Base-by-base conservation (phyloP, 2,797 vertebrate genomes). In the Lithobates pipiens region DNA sequence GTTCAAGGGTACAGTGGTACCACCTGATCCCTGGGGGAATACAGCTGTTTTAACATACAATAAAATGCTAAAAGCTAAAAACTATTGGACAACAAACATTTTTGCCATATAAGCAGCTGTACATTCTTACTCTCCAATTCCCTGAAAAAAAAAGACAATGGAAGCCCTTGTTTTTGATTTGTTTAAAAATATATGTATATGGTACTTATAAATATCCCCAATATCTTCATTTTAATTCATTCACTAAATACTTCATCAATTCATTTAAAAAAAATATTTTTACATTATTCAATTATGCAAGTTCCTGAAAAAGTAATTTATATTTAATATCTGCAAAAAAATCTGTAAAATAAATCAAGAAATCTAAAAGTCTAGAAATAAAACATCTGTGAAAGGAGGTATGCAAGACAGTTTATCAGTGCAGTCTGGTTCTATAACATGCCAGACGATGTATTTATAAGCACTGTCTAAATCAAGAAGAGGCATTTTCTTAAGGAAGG, bases 301-400 rank as follows among this genome's bases (percentile, higher is more conserved):
- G 70, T 42, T 73, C 39, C 71, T 46, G 71, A n/a, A 15, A 73
- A 73, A 73, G 36, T 73, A 3, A 46, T 73, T 46, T 46, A 44
- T 27, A 46, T 73, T 44, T 44, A 73, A 44, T 73, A 46, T 21
- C 39, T 44, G n/a, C 39, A 71, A 39, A 71, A 34, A 21, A 71
- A 71, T 73, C 71, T 73, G 71, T 39, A 39, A 71, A 71, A 71
- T 71, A 71, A 34, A 71, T 71, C 25, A 36, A n/a, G 68, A 29
- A 65, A 10, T 8, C 65, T 67, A 27, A 67, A 25, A 25, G 27
- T 67, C 65, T 11, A 46, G n/a, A 73, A 73, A 73, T 44, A n/a
- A 73, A 73, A 44, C 71, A 73, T 73, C 71, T 73, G 71, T 27
- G 11, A 42, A 73, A 39, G 23, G n/a, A 39, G 36, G 71, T n/a